These are phyloP conservation scores for Panzeria rudis DNA, from an alignment of 2,888 invertebrate species.

Conservation along the genomic window DNA sequence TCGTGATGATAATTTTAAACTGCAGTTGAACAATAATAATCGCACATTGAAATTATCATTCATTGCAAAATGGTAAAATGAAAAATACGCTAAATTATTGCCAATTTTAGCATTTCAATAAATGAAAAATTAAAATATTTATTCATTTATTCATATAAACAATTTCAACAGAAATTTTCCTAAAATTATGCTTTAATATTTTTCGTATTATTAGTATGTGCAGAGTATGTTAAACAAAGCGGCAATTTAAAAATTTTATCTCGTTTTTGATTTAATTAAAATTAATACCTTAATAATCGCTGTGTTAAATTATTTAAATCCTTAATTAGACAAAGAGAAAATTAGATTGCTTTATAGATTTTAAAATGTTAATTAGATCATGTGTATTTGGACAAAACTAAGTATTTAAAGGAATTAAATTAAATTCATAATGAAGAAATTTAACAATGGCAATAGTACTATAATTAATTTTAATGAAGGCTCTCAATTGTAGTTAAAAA, in stretches of 20 bases:
- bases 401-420: neutral
- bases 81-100: neutral
- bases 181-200: constrained; percentile 28
- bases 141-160: neutral
- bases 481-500: too few species aligned
- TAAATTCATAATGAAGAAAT: too few species aligned
- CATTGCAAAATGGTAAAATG: neutral
- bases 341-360: neutral
- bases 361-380: neutral
- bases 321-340: constrained; percentile 33
- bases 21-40: constrained; percentile 54
- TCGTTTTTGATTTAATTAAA: constrained; percentile 47
- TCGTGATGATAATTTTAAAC: constrained; percentile 67
- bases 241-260: constrained; percentile 6
- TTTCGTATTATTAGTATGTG: neutral
- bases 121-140: neutral
- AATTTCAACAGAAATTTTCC: neutral
- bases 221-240: neutral
- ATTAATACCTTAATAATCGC: constrained; percentile 37
- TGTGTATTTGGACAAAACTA: neutral
- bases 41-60: neutral
- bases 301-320: constrained; percentile 26
- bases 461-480: too few species aligned
- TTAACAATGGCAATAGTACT: too few species aligned
- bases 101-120: constrained; percentile 21